Percentiles rank a stretch among this genome's conserved stretches.
Evolutionary conservation across 1,140 invertebrate genomes (phyloP).

Genomic region (Harpegnathos saltator): DNA sequence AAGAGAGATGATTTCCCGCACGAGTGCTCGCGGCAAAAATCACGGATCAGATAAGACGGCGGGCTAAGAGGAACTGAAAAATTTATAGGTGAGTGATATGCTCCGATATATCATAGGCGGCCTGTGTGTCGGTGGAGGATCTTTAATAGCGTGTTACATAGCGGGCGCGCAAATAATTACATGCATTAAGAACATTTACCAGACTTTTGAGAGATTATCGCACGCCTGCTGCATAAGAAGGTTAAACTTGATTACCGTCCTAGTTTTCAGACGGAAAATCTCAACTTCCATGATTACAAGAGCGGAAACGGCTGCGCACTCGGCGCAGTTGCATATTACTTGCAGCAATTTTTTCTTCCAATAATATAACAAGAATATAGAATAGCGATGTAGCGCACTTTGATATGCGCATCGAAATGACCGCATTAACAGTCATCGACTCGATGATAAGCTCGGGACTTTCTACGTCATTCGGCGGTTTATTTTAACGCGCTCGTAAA

Average conservation of each 20-base stretch:
- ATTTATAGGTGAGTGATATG: no score
- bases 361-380: background rate
- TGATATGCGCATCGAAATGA: no score
- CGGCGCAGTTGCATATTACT: no score
- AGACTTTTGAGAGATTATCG: slow-evolving; percentile 2
- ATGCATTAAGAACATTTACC: slow-evolving; percentile 6
- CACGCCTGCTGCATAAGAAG: slow-evolving; percentile 29
- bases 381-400: background rate
- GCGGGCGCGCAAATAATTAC: background rate
- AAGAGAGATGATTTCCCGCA: no score
- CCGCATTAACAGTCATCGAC: background rate
- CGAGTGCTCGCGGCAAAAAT: no score
- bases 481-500: slow-evolving; percentile 35
- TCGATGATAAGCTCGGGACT: background rate
- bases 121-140: no score
- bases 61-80: no score
- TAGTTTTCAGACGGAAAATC: slow-evolving; percentile 1
- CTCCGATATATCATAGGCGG: no score
- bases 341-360: background rate
- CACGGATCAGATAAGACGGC: no score
- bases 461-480: background rate
- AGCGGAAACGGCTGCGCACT: background rate
- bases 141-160: slow-evolving; percentile 9
- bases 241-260: slow-evolving; percentile 34
- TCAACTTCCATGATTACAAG: slow-evolving; percentile 12